Evolutionary conservation across 2,888 invertebrate genomes (phyloP), one percentile per base, ranked within the genome.

Genomic region (Drosophila tripunctata): DNA sequence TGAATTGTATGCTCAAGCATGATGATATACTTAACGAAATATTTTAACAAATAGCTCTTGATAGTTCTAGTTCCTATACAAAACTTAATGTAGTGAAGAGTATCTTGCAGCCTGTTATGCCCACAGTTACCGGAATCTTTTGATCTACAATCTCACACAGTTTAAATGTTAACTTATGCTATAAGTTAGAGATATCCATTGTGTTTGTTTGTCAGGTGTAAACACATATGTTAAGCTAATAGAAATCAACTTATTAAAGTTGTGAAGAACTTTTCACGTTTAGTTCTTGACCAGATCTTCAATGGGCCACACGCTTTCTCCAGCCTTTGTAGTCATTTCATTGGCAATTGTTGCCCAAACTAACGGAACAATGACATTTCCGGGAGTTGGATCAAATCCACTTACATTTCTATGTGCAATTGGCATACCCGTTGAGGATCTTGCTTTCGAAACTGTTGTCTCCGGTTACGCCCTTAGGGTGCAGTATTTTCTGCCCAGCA

Each of bases 351-450:
- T 47, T 24, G 31, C 21, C 14, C 24, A 17, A n/a, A 15, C 7
- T 8, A 44, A 30, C 24, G 44, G 43, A 5, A 8, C 66, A 4
- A 31, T 86, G 55, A 65, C 72, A 55, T 87, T 61, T 69, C 85
- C 80, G 1, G 57, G 67, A 21, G 76, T 78, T n/a, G 74, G 76
- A 12, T 78, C 83, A 5, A 73, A 81, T 10, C 77, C 79, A 38
- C 38, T 85, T 36, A 85, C 90, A 80, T 83, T 89, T 24, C 89
- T 90, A 65, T 88, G 84, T 17, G 90, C 89, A 22, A 78, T 90
- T 47, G 90, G 90, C 31, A 88, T 90, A 55, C 90, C 90, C 1
- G 80, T 90, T 7, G 88, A 85, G 31, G 75, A 87, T 33, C 66
- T 89, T 38, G 55, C 67, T 8, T 78, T 63, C 52, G 89, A 90